Conservation (phyloP, 2,797 vertebrate genomes). For the Florisuga fusca region DNA sequence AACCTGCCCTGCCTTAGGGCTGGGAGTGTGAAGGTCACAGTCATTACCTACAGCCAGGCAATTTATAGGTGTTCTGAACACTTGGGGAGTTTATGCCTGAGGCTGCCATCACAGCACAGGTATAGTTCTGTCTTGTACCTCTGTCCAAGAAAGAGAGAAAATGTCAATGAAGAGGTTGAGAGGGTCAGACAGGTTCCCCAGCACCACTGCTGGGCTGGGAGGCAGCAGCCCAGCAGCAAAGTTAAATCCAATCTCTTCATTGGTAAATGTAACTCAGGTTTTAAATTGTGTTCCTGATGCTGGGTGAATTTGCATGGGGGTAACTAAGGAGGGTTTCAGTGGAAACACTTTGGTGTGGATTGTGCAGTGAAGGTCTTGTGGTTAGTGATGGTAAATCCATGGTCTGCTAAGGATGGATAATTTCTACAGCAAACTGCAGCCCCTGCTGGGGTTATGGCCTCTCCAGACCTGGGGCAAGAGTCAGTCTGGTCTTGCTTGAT, state of each 20-base stretch:
- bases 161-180: neutral
- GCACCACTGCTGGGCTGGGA: neutral
- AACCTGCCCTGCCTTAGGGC: neutral
- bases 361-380: neutral
- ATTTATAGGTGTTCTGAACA: neutral
- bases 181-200: neutral
- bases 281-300: neutral
- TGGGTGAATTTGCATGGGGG: neutral
- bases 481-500: neutral
- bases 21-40: neutral
- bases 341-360: neutral
- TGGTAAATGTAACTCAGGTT: neutral
- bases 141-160: neutral
- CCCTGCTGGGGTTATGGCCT: fast-evolving
- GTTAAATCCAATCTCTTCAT: neutral
- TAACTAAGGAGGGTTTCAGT: neutral
- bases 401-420: neutral
- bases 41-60: neutral
- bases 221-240: neutral
- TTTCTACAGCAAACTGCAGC: neutral
- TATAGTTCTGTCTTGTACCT: neutral
- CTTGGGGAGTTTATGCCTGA: neutral
- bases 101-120: neutral
- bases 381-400: neutral
- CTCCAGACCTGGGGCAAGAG: neutral